Evolutionary conservation across 2,113 vertebrate species (phyloP).

Genomic region (Suricata suricatta): DNA sequence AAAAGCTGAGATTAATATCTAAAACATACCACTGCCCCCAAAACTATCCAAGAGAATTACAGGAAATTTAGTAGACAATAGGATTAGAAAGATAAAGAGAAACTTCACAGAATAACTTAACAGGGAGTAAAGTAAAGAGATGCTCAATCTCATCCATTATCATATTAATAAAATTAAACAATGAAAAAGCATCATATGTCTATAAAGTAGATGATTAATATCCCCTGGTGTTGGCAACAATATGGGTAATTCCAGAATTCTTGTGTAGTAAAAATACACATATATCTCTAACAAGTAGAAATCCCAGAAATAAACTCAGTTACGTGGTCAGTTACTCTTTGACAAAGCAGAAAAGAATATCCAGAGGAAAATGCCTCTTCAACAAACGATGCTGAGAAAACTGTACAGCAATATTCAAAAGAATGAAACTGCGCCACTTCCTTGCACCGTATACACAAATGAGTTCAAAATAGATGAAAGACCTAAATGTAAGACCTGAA

Average conservation of each 20-base stretch:
- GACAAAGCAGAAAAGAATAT: not conserved
- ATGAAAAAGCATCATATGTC: not conserved
- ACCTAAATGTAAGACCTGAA: not conserved
- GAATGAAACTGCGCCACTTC: not conserved
- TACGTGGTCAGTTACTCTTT: not conserved
- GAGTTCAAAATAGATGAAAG: not conserved
- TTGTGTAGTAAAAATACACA: not conserved
- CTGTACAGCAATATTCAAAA: not conserved
- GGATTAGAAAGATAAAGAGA: not conserved
- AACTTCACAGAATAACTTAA: slow-evolving; percentile 7
- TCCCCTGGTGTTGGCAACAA: not conserved
- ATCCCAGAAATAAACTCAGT: not conserved
- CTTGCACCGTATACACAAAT: not conserved
- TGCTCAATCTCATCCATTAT: not conserved
- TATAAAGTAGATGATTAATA: not conserved
- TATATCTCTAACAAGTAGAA: not conserved
- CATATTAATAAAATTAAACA: not conserved
- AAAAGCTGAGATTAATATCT: not conserved
- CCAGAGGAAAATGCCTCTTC: not conserved
- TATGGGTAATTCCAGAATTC: not conserved
- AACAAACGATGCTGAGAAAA: not conserved
- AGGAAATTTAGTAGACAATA: not conserved
- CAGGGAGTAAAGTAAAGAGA: not conserved
- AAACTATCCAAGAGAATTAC: not conserved
- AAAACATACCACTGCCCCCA: not conserved